Evolutionary conservation across 2,888 invertebrate genomes (phyloP).

Genomic region (Pinctada fucata): DNA sequence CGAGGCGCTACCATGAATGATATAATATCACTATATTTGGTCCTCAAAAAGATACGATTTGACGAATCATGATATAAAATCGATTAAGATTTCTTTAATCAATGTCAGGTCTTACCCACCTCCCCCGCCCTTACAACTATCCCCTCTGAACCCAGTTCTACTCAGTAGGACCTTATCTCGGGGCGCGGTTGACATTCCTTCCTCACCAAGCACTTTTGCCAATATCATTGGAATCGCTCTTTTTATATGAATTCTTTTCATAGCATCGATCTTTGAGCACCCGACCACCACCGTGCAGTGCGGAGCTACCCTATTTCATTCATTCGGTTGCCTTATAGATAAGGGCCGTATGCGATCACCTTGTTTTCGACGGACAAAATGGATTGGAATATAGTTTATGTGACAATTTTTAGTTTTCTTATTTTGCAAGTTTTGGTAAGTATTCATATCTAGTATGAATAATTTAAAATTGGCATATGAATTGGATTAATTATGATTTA

Average conservation of each 20-base stretch:
- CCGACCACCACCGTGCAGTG: background rate
- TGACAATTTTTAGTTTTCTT: background rate
- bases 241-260: conserved; percentile 1
- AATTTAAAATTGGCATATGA: too few relatives aligned
- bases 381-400: background rate
- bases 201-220: background rate
- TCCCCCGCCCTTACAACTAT: background rate
- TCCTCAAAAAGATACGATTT: too few relatives aligned
- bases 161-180: background rate
- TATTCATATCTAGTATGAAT: background rate
- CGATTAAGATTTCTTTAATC: background rate
- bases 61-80: background rate
- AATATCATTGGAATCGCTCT: background rate
- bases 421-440: background rate
- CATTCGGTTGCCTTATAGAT: background rate
- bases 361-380: background rate
- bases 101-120: background rate
- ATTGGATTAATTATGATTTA: too few relatives aligned
- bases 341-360: too few relatives aligned
- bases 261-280: background rate
- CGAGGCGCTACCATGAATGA: background rate
- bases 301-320: background rate
- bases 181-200: background rate
- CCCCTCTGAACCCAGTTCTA: background rate
- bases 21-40: too few relatives aligned